These are phyloP conservation scores for Sycophila sp. DNA, from an alignment of 1,140 invertebrate genomes.

Conservation along the genomic window DNA sequence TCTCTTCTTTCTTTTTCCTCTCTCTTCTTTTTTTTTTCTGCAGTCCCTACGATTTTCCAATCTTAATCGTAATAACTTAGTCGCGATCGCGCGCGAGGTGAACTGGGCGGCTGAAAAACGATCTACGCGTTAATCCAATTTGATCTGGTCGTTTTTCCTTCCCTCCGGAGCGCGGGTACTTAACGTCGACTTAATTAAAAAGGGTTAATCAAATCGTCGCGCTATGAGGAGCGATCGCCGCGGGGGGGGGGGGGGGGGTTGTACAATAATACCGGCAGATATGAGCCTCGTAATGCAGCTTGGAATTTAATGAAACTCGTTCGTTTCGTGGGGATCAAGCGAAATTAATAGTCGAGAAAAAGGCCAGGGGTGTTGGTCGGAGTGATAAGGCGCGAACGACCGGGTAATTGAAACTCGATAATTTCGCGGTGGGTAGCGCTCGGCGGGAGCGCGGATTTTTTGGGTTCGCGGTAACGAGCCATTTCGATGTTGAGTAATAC, in stretches of 20 bases:
- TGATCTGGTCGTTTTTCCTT: background rate
- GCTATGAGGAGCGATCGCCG: conserved; percentile 15
- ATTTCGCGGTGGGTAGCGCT: too few species aligned
- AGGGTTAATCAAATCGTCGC: conserved; percentile 34
- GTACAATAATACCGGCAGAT: conserved; percentile 34
- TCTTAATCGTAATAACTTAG: too few species aligned
- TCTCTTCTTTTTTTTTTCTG: too few species aligned
- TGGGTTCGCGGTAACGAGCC: too few species aligned
- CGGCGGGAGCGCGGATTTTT: too few species aligned
- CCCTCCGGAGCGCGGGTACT: background rate
- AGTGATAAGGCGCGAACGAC: background rate
- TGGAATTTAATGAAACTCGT: conserved; percentile 39
- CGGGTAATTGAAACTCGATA: conserved; percentile 3
- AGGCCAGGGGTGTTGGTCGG: background rate
- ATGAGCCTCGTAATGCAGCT: conserved; percentile 30
- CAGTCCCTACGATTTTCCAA: too few species aligned
- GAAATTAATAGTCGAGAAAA: conserved; percentile 27
- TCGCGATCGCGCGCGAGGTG: too few species aligned
- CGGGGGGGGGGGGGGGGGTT: background rate
- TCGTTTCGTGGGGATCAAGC: conserved; percentile 15
- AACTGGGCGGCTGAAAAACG: too few species aligned
- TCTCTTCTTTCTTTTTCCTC: too few species aligned
- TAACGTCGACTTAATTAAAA: conserved; percentile 30
- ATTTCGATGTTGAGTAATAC: too few species aligned
- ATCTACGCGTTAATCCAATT: background rate